Conservation (phyloP, 2,888 invertebrate genomes). For the Crioceris asparagi region DNA sequence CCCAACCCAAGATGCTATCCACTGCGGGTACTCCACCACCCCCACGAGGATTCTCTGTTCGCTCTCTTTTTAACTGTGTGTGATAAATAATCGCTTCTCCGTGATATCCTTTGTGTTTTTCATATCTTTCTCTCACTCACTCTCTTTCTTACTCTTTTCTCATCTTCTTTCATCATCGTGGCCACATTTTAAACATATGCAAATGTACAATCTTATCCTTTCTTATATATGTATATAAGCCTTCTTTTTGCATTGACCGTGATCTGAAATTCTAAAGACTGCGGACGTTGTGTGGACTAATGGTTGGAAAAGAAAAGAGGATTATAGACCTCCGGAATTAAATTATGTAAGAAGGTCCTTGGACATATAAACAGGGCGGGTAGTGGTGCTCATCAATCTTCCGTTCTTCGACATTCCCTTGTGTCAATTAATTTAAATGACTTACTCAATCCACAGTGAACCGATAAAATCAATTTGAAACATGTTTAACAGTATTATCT, state of each 20-base stretch:
- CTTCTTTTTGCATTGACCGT: conserved; percentile 36
- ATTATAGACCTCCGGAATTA: too few relatives aligned
- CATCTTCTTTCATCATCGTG: conserved; percentile 33
- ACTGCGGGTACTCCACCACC: conserved; percentile 1
- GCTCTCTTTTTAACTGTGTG: too few relatives aligned
- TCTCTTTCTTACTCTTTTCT: too few relatives aligned
- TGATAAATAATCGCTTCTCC: conserved; percentile 38
- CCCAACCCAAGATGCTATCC: conserved; percentile 3
- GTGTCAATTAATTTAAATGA: too few relatives aligned
- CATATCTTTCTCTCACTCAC: too few relatives aligned
- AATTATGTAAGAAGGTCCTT: too few relatives aligned
- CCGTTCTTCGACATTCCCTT: too few relatives aligned
- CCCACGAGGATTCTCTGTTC: conserved; percentile 10
- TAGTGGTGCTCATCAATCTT: neutral
- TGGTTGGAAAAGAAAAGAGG: conserved; percentile 23
- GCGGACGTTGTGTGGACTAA: conserved; percentile 20
- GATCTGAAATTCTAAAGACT: conserved; percentile 35
- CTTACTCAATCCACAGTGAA: too few relatives aligned
- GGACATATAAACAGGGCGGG: too few relatives aligned
- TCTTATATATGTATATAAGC: too few relatives aligned
- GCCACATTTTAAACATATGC: conserved; percentile 40
- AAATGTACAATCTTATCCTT: conserved; percentile 27
- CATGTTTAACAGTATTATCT: too few relatives aligned
- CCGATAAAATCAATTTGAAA: too few relatives aligned
- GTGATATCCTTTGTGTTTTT: conserved; percentile 38